Conservation (phyloP, 2,888 invertebrate species). For the Zygothrica quintamaculata region DNA sequence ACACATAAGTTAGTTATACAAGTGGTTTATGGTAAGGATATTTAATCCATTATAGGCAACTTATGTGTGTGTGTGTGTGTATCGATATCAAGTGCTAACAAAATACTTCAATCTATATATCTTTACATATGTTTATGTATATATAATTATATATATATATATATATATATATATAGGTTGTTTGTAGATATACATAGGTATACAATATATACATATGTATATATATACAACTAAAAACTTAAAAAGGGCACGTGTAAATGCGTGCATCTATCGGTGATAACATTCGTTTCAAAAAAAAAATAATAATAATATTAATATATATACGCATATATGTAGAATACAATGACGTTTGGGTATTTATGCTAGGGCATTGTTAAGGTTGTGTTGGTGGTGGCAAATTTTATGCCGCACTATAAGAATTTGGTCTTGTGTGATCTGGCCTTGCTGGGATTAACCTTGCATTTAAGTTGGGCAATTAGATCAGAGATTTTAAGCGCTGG, state of each 20-base stretch:
- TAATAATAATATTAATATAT: too few relatives aligned
- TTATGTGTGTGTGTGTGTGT: constrained; percentile 72
- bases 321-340: constrained; percentile 15
- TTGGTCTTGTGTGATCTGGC: constrained; percentile 86
- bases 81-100: constrained; percentile 72
- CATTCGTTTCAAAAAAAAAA: constrained; percentile 46
- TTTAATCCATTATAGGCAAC: constrained; percentile 69
- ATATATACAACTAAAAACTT: background rate
- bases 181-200: background rate
- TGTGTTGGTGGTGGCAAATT: constrained; percentile 3
- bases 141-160: constrained; percentile 11
- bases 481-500: constrained; percentile 97
- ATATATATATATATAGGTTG: constrained; percentile 13
- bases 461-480: constrained; percentile 95
- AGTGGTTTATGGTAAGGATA: constrained; percentile 62
- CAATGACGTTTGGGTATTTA: constrained; percentile 36
- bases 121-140: constrained; percentile 31
- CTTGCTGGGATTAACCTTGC: constrained; percentile 86
- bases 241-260: constrained; percentile 37
- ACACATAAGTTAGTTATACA: constrained; percentile 73
- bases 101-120: constrained; percentile 64
- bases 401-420: constrained; percentile 86
- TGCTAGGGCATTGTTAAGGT: constrained; percentile 13
- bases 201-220: constrained; percentile 6
- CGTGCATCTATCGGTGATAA: constrained; percentile 60